Evolutionary conservation across 2,888 invertebrate genomes (phyloP).

Genomic region (Neria commutata): DNA sequence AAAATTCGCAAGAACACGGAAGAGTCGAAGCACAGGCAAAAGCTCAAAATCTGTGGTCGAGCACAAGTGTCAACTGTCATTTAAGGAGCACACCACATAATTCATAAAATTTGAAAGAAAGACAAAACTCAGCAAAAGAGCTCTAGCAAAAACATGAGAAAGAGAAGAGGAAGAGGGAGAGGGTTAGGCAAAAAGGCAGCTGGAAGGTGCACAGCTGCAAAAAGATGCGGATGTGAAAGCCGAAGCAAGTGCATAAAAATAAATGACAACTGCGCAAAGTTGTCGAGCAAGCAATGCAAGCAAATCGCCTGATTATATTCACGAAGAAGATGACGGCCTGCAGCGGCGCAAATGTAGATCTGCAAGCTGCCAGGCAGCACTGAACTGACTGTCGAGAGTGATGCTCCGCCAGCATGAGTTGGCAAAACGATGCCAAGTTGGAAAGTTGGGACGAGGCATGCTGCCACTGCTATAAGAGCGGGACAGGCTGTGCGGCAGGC

Average conservation of each 20-base stretch:
- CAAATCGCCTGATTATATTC: constrained; percentile 50
- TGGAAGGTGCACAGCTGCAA: constrained; percentile 35
- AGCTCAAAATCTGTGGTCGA: constrained; percentile 45
- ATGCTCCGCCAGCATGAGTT: constrained; percentile 8
- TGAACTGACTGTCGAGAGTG: background rate
- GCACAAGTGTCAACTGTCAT: constrained; percentile 53
- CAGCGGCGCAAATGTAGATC: background rate
- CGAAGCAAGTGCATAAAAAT: background rate
- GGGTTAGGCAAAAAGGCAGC: constrained; percentile 25
- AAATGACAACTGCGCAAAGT: background rate
- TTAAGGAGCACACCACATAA: constrained; percentile 47
- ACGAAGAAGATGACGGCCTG: background rate
- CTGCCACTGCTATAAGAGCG: constrained; percentile 32
- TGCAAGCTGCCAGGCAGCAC: background rate
- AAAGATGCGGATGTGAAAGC: too few species aligned
- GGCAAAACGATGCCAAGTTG: constrained; percentile 23
- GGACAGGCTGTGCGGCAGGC: too few species aligned
- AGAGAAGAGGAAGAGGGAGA: constrained; percentile 19
- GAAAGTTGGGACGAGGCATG: constrained; percentile 30
- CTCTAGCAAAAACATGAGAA: constrained; percentile 43
- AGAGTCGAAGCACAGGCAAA: constrained; percentile 16
- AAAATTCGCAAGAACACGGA: background rate
- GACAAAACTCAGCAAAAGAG: too few species aligned
- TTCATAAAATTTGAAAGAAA: constrained; percentile 34
- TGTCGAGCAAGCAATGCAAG: constrained; percentile 38